Base-by-base conservation (phyloP, 2,888 invertebrate species). In the Mystacides longicornis region DNA sequence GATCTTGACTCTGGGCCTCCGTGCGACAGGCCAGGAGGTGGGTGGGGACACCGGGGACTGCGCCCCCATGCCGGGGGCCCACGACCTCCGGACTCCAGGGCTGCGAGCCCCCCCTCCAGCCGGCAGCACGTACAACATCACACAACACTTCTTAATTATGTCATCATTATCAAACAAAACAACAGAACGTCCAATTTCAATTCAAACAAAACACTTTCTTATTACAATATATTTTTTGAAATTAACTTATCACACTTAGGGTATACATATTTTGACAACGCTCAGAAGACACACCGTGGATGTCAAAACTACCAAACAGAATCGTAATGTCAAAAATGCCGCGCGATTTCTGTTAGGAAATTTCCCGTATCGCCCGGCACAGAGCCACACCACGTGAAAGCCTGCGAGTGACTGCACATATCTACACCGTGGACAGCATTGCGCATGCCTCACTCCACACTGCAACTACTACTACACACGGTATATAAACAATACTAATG, bases 1-100 rank as follows among this genome's bases (percentile, higher is more conserved):
- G 37, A 58, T 49, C 42, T 45, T 50, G 37, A 55, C 61, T 37
- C 54, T 22, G 48, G 66, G 66, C 67, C 70, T 69, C 69, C 72
- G 71, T 68, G 65, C 65, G 66, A 48, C 60, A 11, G 51, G 57
- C 58, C 52, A 57, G 59, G 66, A 64, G 65, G 66, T 67, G 69
- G 70, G 69, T 71, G 71, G 69, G 65, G 65, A 66, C 46, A 53
- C 22, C 23, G 67, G 58, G 55, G 64, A 63, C 64, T 62, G 61
- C 62, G 64, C 63, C 61, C 57, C 55, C 56, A 55, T 47, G 48
- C 56, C 50, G 31, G 54, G 43, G 43, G 47, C 57, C 53, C 54
- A 51, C n/a, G 46, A 57, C 31, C 51, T 31, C 43, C 55, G 42
- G 51, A 46, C 53, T 27, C 49, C 52, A 14, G 37, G 37, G 14